phyloP scores from a whole-genome alignment of 2,113 vertebrate genomes.

The Corythornis vintsioides region DNA sequence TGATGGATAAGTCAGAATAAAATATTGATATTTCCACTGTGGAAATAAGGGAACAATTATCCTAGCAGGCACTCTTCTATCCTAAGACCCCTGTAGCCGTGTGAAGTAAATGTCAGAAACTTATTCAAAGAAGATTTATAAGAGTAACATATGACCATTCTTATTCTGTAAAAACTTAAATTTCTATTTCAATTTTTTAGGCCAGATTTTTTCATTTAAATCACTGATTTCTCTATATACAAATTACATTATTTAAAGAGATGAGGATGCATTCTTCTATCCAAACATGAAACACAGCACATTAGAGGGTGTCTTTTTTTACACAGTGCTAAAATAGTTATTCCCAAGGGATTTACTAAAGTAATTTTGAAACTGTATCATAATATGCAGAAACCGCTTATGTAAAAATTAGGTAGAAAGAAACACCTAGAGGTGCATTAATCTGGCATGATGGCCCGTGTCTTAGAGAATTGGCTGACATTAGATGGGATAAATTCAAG shows the following conservation, averaged over 20 bases:
- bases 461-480: background rate
- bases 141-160: background rate
- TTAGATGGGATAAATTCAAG: background rate
- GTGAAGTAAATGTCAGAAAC: background rate
- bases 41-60: background rate
- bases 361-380: background rate
- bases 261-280: background rate
- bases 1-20: background rate
- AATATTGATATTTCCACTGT: background rate
- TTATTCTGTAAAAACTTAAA: background rate
- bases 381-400: background rate
- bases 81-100: background rate
- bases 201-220: background rate
- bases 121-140: background rate
- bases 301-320: background rate
- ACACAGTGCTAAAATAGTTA: background rate
- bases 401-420: conserved; percentile 10
- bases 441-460: background rate
- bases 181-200: background rate
- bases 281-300: background rate
- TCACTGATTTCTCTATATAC: background rate
- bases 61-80: background rate
- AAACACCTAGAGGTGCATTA: background rate
- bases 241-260: background rate
- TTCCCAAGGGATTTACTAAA: background rate